These are phyloP conservation scores for Mesaphorura yosii DNA, from an alignment of 1,140 invertebrate genomes.

Conservation along the genomic window DNA sequence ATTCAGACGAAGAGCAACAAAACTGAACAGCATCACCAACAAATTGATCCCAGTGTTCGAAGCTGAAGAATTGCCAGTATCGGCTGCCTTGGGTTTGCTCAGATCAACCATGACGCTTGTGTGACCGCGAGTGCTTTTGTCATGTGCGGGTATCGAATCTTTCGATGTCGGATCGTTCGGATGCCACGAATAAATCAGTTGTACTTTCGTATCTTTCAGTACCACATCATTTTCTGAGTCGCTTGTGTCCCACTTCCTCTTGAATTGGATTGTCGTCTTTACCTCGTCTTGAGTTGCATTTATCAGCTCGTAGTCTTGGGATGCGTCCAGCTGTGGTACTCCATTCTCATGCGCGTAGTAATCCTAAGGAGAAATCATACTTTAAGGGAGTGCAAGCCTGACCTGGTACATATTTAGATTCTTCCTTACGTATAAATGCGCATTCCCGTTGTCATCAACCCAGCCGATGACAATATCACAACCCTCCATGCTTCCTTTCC, in stretches of 20 bases:
- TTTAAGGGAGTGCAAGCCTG: constrained; percentile 6
- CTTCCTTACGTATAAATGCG: constrained; percentile 53
- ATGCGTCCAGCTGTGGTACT: constrained; percentile 54
- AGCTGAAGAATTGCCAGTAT: too few relatives aligned
- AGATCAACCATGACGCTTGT: constrained; percentile 15
- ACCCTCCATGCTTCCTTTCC: constrained; percentile 54
- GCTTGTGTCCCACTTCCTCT: constrained; percentile 23
- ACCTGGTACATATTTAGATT: not conserved
- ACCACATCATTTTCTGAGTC: constrained; percentile 23
- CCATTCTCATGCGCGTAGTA: constrained; percentile 57
- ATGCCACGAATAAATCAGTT: constrained; percentile 28
- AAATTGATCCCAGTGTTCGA: too few relatives aligned
- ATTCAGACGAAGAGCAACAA: too few relatives aligned
- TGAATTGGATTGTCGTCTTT: constrained; percentile 21
- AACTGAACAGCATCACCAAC: too few relatives aligned
- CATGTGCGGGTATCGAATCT: constrained; percentile 13
- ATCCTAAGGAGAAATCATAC: constrained; percentile 41
- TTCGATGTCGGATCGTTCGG: constrained; percentile 14
- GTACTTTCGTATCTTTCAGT: constrained; percentile 1
- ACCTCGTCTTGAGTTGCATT: constrained; percentile 53
- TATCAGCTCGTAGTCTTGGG: constrained; percentile 61
- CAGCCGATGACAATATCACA: constrained; percentile 70
- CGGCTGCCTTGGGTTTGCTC: too few relatives aligned
- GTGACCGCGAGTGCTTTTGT: constrained; percentile 20
- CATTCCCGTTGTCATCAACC: constrained; percentile 58